Conservation (phyloP, 2,113 vertebrate genomes). For the Leuciscus idus region DNA sequence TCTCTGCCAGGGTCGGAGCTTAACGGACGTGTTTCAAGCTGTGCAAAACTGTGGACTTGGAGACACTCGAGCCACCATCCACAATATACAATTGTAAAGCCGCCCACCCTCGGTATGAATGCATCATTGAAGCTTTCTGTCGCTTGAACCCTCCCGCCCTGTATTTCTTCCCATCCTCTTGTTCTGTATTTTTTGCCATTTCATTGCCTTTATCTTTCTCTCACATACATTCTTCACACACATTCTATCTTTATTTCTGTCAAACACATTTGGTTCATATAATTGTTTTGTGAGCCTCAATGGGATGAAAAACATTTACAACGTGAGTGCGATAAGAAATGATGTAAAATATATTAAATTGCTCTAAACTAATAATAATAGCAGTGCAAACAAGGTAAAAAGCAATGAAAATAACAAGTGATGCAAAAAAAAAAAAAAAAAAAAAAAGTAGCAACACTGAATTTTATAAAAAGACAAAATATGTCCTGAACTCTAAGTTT, state of each 20-base stretch:
- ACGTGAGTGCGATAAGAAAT: not conserved
- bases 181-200: not conserved
- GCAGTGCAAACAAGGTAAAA: not conserved
- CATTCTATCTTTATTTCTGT: not conserved
- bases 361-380: not conserved
- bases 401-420: not conserved
- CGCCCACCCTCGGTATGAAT: not conserved
- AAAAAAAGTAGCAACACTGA: not conserved
- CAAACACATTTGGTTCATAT: not conserved
- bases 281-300: not conserved
- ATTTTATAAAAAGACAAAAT: not conserved
- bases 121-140: slow-evolving; percentile 13
- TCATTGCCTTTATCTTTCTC: not conserved
- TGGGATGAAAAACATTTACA: not conserved
- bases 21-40: slow-evolving; percentile 28
- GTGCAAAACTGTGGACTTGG: slow-evolving; percentile 27
- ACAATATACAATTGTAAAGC: slow-evolving; percentile 7
- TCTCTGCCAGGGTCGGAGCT: slow-evolving; percentile 20
- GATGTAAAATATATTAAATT: too few species aligned
- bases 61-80: not conserved
- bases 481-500: too few species aligned
- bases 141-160: not conserved
- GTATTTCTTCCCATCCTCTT: slow-evolving; percentile 1
- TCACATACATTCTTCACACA: not conserved
- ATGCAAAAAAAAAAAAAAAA: not conserved